phyloP scores from a whole-genome alignment of 2,113 vertebrate genomes.

The Bolborhynchus lineola region DNA sequence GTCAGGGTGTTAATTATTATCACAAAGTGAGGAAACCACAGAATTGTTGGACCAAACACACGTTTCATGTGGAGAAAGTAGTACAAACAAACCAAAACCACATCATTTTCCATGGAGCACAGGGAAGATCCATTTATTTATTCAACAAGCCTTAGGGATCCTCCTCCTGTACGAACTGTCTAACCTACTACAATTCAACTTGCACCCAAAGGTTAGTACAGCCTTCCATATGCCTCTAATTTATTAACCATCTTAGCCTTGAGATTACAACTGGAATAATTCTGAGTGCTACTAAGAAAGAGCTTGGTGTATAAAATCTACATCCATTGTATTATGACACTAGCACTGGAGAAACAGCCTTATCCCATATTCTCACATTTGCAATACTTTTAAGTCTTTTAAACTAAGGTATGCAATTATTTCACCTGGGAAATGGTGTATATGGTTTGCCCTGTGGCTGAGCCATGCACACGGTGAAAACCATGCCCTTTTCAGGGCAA shows the following conservation, averaged over 20 bases:
- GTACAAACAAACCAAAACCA: slow-evolving; percentile 58
- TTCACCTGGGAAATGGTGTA: neutral
- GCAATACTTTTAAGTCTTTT: neutral
- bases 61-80: slow-evolving; percentile 58
- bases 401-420: neutral
- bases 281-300: neutral
- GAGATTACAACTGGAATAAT: neutral
- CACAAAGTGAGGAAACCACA: slow-evolving; percentile 67
- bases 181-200: neutral
- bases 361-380: neutral
- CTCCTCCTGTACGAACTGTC: slow-evolving; percentile 6
- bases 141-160: slow-evolving; percentile 26
- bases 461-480: neutral
- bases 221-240: neutral
- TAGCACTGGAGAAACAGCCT: neutral
- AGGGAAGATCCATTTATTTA: slow-evolving; percentile 26
- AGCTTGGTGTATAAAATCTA: neutral
- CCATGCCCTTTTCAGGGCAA: neutral
- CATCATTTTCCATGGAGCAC: slow-evolving; percentile 15
- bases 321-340: neutral
- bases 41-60: slow-evolving; percentile 48
- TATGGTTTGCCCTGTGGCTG: neutral
- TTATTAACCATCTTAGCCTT: neutral
- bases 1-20: slow-evolving; percentile 65
- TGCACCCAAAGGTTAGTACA: neutral